Percentiles rank a stretch among this genome's conserved stretches.
phyloP scores from a whole-genome alignment of 2,888 invertebrate species.

The Hoplodrina blanda region DNA sequence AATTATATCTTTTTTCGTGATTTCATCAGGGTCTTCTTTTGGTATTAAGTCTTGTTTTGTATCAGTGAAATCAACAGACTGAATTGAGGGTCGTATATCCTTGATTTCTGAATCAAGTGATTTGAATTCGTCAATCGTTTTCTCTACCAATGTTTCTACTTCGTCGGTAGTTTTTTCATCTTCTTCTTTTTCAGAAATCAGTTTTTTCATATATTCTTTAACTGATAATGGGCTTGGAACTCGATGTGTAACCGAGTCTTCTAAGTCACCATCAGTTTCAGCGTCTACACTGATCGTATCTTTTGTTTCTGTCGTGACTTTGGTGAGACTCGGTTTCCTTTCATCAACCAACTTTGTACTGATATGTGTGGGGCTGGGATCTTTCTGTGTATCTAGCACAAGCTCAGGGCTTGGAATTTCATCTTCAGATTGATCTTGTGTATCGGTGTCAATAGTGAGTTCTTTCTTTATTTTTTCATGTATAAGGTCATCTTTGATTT shows the following conservation, averaged over 20 bases:
- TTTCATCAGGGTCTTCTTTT: constrained; percentile 17
- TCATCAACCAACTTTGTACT: neutral
- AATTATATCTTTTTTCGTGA: constrained; percentile 41
- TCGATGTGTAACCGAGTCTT: neutral
- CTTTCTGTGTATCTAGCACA: constrained; percentile 39
- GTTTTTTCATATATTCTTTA: constrained; percentile 45
- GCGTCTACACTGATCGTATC: neutral
- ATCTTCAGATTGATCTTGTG: constrained; percentile 28
- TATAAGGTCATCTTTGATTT: constrained; percentile 32
- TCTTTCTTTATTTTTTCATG: constrained; percentile 35
- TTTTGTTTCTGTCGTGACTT: neutral
- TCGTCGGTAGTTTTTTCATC: constrained; percentile 16
- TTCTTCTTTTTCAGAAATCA: constrained; percentile 47
- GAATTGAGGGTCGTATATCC: constrained; percentile 5
- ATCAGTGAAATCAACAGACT: constrained; percentile 12
- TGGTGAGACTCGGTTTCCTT: neutral
- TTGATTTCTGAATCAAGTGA: constrained; percentile 45
- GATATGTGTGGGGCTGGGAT: neutral
- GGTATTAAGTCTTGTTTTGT: constrained; percentile 19
- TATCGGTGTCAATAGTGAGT: constrained; percentile 29
- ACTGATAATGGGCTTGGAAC: constrained; percentile 34
- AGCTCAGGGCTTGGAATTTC: constrained; percentile 54
- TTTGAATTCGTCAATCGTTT: constrained; percentile 11
- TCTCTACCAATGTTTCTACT: constrained; percentile 9
- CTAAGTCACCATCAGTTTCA: constrained; percentile 12